Evolutionary conservation across 2,113 vertebrate genomes (phyloP), one percentile per base, ranked within the genome.

Genomic region (Cygnus atratus): DNA sequence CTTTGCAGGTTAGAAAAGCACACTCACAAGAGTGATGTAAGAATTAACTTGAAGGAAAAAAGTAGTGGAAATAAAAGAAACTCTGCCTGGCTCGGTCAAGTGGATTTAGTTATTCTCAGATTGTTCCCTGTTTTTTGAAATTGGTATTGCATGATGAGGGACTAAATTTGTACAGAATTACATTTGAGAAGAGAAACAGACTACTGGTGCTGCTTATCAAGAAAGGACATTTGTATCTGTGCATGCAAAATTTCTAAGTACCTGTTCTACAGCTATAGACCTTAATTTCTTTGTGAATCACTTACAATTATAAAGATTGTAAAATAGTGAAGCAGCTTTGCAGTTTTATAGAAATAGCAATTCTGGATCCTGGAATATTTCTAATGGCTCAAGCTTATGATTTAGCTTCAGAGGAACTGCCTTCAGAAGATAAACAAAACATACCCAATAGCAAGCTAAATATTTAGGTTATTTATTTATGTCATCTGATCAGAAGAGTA

Each of bases 1-100:
- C 46, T 24, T 62, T 62, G 65, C 25, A 80, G 50, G 58, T 80
- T 92, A 79, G 41, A 62, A 48, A 65, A 91, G 19, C 28, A 83
- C 83, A 89, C 35, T 82, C 39, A 43, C 55, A 74, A 79, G 25
- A 68, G 9, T 2, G 3, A 74, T 39, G n/a, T 29, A n/a, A 81
- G 39, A 94, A 89, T 22, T 1, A 87, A 84, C 80, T 44, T 86
- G 76, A 93, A 50, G 71, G 22, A 62, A 72, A 93, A 95, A 85
- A n/a, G 5, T 43, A 61, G 19, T 33, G 72, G 90, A 73, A 57
- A 67, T 44, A 89, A 61, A 6, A 41, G 10, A 52, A 94, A 37
- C 63, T 74, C 16, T 78, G 35, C 14, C 52, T 95, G 46, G 8
- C n/a, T 46, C 41, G 43, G 70, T 93, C 44, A 90, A 43, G 68